A percentile compares a stretch with the other conserved stretches of the same genome.
Evolutionary conservation across 2,113 vertebrate species (phyloP).

Genomic region (Amphiprion percula): DNA sequence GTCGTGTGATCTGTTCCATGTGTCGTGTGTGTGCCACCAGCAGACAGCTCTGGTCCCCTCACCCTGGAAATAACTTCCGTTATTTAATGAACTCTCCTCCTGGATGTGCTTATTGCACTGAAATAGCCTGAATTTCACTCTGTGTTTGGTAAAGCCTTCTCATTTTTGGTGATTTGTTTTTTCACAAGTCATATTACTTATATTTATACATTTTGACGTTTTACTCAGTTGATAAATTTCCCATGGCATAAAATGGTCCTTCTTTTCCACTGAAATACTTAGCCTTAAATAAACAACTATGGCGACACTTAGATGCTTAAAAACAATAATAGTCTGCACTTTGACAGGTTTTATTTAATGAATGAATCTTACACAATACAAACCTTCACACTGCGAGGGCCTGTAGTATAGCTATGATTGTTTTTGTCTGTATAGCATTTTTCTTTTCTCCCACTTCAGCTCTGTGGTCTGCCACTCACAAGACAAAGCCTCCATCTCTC

Average conservation of each 20-base stretch:
- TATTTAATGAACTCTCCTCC: conserved; percentile 56
- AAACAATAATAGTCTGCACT: neutral
- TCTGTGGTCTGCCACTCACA: conserved; percentile 69
- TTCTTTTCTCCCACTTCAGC: conserved; percentile 38
- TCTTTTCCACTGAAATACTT: neutral
- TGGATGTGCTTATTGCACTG: conserved; percentile 31
- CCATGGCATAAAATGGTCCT: neutral
- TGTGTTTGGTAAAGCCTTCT: neutral
- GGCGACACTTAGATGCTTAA: neutral
- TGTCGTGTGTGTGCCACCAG: conserved; percentile 76
- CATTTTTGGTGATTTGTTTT: neutral
- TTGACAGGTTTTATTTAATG: conserved; percentile 13
- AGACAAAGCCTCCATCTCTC: conserved; percentile 71
- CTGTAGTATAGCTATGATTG: conserved; percentile 12
- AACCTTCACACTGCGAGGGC: neutral
- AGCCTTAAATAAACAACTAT: neutral
- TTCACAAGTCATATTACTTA: neutral
- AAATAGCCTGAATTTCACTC: conserved; percentile 16
- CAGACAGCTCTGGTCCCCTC: conserved; percentile 53
- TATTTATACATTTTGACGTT: neutral
- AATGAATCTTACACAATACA: conserved; percentile 12
- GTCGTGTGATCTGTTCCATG: conserved; percentile 79
- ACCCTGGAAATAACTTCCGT: conserved; percentile 68
- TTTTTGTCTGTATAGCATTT: conserved; percentile 42
- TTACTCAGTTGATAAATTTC: neutral